Percentiles rank a stretch among this genome's conserved stretches.
These are phyloP conservation scores for Zalophus californianus DNA, from an alignment of 2,797 vertebrate species.

Conservation along the genomic window DNA sequence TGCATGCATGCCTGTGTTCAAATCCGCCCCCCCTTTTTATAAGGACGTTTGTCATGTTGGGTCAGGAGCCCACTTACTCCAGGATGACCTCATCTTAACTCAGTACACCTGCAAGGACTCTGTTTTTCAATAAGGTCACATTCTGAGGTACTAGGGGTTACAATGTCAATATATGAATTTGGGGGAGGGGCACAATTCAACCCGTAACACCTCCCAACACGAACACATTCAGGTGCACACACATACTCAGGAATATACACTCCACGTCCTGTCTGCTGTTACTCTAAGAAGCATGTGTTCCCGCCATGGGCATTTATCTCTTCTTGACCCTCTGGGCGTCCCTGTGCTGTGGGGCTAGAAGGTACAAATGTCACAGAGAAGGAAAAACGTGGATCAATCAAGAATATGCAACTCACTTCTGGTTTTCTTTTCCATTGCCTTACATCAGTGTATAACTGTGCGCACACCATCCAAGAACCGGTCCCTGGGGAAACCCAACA, in stretches of 20 bases:
- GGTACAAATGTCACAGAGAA: neutral
- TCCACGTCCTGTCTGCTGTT: neutral
- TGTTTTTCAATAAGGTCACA: neutral
- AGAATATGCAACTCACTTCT: neutral
- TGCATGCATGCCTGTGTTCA: too few species aligned
- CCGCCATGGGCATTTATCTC: fast-evolving
- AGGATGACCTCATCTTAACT: neutral
- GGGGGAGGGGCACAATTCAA: too few species aligned
- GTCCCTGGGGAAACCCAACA: too few species aligned
- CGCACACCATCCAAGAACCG: fast-evolving
- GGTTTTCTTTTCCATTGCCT: neutral
- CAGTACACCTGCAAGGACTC: too few species aligned
- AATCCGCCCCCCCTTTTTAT: too few species aligned
- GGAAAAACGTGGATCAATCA: too few species aligned
- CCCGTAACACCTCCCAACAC: neutral
- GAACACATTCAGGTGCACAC: fast-evolving
- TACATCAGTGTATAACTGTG: fast-evolving
- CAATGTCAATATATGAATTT: neutral
- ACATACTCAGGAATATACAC: fast-evolving
- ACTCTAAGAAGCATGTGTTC: neutral
- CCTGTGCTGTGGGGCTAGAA: neutral
- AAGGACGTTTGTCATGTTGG: fast-evolving
- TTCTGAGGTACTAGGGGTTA: neutral
- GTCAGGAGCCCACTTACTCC: neutral
- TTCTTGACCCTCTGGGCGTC: neutral